phyloP scores from a whole-genome alignment of 1,140 invertebrate genomes.

The Diabrotica undecimpunctata region DNA sequence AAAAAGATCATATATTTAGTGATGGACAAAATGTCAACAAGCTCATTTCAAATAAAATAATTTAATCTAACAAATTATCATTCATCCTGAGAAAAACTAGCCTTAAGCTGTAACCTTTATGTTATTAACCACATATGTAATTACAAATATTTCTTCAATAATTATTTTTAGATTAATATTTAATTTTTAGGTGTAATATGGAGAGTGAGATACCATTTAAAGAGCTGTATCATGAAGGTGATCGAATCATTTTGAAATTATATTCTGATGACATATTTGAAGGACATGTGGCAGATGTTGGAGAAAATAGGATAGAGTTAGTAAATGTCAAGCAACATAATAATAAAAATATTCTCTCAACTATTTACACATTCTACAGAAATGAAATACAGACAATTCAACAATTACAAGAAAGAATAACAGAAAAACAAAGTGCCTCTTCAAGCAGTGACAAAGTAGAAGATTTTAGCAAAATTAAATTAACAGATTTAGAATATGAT shows the following conservation, averaged over 20 bases:
- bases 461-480: constrained; percentile 18
- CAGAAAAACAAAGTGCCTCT: constrained; percentile 1
- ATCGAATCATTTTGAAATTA: constrained; percentile 23
- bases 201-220: constrained; percentile 16
- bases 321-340: constrained; percentile 27
- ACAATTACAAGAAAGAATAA: constrained; percentile 4
- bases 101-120: too few relatives aligned
- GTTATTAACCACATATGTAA: too few relatives aligned
- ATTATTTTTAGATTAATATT: too few relatives aligned
- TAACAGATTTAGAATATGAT: constrained; percentile 27
- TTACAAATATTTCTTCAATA: too few relatives aligned
- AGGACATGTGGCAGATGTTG: constrained; percentile 24
- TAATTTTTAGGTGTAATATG: constrained; percentile 1
- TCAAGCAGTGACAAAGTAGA: not conserved
- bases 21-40: too few relatives aligned
- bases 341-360: constrained; percentile 25
- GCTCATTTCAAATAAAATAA: too few relatives aligned
- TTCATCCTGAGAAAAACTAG: too few relatives aligned
- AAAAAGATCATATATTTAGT: too few relatives aligned
- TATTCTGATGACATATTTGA: constrained; percentile 24
- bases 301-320: constrained; percentile 24
- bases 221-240: constrained; percentile 17
- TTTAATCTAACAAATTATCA: too few relatives aligned
- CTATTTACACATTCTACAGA: constrained; percentile 25
- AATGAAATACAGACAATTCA: constrained; percentile 26